A percentile compares a stretch with the other conserved stretches of the same genome.
Evolutionary conservation across 2,113 vertebrate genomes (phyloP).

Genomic region (Micromys minutus): DNA sequence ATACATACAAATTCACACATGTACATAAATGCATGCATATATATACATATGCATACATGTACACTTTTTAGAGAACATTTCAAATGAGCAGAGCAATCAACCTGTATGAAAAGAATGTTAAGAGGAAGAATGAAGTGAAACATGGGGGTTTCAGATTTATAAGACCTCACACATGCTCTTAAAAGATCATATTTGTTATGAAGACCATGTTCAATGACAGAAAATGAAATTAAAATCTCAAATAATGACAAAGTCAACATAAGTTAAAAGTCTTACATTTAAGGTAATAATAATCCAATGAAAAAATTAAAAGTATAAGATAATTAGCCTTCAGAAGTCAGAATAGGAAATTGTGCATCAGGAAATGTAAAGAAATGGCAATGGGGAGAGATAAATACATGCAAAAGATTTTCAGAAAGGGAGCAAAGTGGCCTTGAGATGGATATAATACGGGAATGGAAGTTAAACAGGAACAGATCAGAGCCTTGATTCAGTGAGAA

Average conservation of each 20-base stretch:
- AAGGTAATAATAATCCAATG: background rate
- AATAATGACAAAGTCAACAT: background rate
- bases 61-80: background rate
- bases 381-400: background rate
- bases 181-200: background rate
- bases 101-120: background rate
- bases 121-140: background rate
- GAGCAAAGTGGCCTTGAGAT: background rate
- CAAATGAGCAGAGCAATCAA: background rate
- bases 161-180: background rate
- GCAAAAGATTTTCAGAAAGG: background rate
- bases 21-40: too few species aligned
- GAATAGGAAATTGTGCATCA: background rate
- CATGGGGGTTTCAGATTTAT: background rate
- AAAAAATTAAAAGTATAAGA: background rate
- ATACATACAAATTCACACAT: too few species aligned
- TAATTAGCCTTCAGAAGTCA: background rate
- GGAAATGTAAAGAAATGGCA: background rate
- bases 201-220: background rate
- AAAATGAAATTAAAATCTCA: background rate
- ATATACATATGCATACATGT: background rate
- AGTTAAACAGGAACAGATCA: background rate
- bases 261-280: background rate
- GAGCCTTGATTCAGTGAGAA: background rate
- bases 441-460: too few species aligned